Base-by-base conservation (phyloP, 1,140 invertebrate genomes). In the Trichonephila clavata region DNA sequence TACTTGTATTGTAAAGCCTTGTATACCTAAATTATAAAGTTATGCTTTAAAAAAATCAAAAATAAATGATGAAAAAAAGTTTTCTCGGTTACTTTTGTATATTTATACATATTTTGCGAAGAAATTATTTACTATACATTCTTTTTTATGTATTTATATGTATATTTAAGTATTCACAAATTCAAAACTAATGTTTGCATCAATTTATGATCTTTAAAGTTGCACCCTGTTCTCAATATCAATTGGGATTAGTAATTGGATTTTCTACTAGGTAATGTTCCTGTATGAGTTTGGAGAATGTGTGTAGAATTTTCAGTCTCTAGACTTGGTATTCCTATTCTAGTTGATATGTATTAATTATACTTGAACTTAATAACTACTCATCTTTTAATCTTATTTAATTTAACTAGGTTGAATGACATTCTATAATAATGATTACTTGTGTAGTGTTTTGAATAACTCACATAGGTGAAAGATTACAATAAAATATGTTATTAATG, bases 11-110 rank as follows among this genome's bases (percentile, higher is more conserved):
- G 90, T 94, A 94, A 89, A 94, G 87, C 87, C 93, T 94, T 94
- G 93, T 94, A 89, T 94, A 90, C 86, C 87, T 94, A 94, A 94
- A 94, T 94, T 94, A 94, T 94, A 60, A 94, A 94, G 84, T 94
- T 94, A 94, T 94, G 87, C 93, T 94, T 94, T 94, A 89, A 94
- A 94, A n/a, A 94, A 89, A 80, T 84, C 39, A 90, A 94, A 89
- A 94, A 94, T 92, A 92, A 92, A 92, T 77, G 27, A 81, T 86
- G 81, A 71, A 86, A 92, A 92, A 86, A 92, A 90, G 32, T 39
- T 88, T 57, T 89, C 50, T 87, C 20, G n/a, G 57, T 84, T 84
- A 84, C 83, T 84, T 84, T 84, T 59, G 13, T 59, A 77, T 77
- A 77, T 84, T 84, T 57, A 84, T 60, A 84, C 81, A 84, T 60